Percentiles rank a stretch among this genome's conserved stretches.
Evolutionary conservation across 1,140 invertebrate genomes (phyloP).

Genomic region (Chrysopa pallens): DNA sequence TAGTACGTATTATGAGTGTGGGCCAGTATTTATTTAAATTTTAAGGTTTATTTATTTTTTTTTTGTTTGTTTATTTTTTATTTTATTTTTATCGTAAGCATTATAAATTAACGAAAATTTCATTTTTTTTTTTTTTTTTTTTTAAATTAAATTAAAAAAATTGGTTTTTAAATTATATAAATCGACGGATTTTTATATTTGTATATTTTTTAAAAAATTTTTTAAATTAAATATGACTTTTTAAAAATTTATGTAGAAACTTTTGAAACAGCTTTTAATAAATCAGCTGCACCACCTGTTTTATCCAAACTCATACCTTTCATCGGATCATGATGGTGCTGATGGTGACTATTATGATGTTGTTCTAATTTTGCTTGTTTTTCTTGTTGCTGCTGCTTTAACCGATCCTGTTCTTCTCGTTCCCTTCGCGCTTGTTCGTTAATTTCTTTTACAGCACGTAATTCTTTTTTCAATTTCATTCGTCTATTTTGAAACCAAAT

Average conservation of each 20-base stretch:
- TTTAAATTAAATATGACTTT: not conserved
- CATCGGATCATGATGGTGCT: slow-evolving; percentile 32
- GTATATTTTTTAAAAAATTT: too few relatives aligned
- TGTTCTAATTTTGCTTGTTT: slow-evolving; percentile 56
- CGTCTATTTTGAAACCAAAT: slow-evolving; percentile 95
- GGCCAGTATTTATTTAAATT: too few relatives aligned
- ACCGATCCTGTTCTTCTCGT: slow-evolving; percentile 74
- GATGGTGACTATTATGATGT: slow-evolving; percentile 17
- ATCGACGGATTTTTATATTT: not conserved
- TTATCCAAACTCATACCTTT: slow-evolving; percentile 28
- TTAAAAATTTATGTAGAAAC: slow-evolving; percentile 23
- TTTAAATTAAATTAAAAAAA: too few relatives aligned
- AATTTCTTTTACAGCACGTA: slow-evolving; percentile 83
- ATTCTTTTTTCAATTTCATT: slow-evolving; percentile 96
- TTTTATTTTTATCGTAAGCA: too few relatives aligned
- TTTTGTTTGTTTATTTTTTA: too few relatives aligned
- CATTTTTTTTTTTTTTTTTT: too few relatives aligned
- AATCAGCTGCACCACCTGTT: slow-evolving; percentile 15
- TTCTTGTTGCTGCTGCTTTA: slow-evolving; percentile 77
- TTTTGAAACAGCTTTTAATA: slow-evolving; percentile 24
- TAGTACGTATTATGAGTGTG: not conserved
- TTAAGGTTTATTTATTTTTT: too few relatives aligned
- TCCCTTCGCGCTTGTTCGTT: slow-evolving; percentile 84
- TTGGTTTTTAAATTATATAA: not conserved
- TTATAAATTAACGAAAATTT: too few relatives aligned